Conservation (phyloP, 2,888 invertebrate species). For the Lasioglossum malachurum region DNA sequence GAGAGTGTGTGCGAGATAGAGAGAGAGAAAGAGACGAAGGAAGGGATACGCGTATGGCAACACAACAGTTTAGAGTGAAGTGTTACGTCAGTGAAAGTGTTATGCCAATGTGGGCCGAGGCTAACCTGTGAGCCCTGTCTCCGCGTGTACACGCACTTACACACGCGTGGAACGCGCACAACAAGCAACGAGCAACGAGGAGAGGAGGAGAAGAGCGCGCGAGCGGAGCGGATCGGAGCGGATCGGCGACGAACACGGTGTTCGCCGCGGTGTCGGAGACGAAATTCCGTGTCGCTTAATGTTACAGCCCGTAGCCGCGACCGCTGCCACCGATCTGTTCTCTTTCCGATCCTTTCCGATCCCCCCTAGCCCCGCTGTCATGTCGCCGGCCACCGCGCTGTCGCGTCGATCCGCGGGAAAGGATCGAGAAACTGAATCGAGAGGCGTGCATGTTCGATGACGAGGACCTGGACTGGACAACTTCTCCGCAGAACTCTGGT, state of each 20-base stretch:
- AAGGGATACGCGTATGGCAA: slow-evolving; percentile 73
- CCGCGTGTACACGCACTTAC: slow-evolving; percentile 70
- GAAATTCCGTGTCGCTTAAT: slow-evolving; percentile 57
- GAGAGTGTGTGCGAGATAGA: background rate
- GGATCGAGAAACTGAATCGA: slow-evolving; percentile 39
- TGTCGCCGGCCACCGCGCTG: background rate
- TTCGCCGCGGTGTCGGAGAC: slow-evolving; percentile 28
- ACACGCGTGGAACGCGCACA: slow-evolving; percentile 26
- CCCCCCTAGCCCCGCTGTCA: background rate
- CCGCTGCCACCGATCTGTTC: background rate
- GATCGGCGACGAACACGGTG: slow-evolving; percentile 18
- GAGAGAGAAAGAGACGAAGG: slow-evolving; percentile 33
- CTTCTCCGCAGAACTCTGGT: background rate
- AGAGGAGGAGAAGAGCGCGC: slow-evolving; percentile 57
- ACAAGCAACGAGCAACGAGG: slow-evolving; percentile 20
- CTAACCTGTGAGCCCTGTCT: slow-evolving; percentile 85
- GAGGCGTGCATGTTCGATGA: slow-evolving; percentile 4
- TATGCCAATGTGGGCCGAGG: slow-evolving; percentile 85
- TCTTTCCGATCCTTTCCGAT: background rate
- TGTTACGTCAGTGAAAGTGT: slow-evolving; percentile 85
- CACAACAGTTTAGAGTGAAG: slow-evolving; percentile 84
- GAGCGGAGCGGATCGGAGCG: slow-evolving; percentile 11
- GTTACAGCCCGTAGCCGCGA: slow-evolving; percentile 29
- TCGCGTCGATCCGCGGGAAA: slow-evolving; percentile 1
- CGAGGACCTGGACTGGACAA: background rate